Base-by-base conservation (phyloP, 2,888 invertebrate species). In the Luffia ferchaultella region DNA sequence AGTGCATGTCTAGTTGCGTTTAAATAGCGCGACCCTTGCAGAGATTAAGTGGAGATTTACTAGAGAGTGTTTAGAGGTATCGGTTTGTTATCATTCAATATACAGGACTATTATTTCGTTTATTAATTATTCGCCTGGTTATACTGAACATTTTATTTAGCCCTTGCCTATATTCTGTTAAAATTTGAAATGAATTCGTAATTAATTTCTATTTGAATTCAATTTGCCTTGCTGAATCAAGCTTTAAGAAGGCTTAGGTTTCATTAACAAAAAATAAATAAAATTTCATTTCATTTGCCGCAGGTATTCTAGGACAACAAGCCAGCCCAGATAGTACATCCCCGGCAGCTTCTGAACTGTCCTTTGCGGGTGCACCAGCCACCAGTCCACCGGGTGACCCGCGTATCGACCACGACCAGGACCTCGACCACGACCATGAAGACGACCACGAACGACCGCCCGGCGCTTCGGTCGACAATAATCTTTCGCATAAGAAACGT, bases 241-340 rank as follows among this genome's bases (percentile, higher is more conserved):
- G n/a, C n/a, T n/a, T n/a, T n/a, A n/a, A n/a, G n/a, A n/a, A n/a
- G n/a, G n/a, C n/a, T n/a, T n/a, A n/a, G n/a, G n/a, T n/a, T n/a
- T n/a, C n/a, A n/a, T n/a, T n/a, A n/a, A 40, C 7, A 40, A 40
- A 40, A 40, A 40, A 12, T 40, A 40, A 40, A 40, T 40, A 40
- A 40, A 9, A n/a, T n/a, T 40, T 16, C 15, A 30, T 16, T 56
- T 64, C 45, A 56, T 59, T 75, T 68, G 65, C 68, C 57, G n/a
- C 60, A 82, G 83, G 83, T 66, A 61, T 72, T 19, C 59, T 79
- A 55, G 91, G 90, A 41, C 93, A 92, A 64, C 89, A 90, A 70
- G 89, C 91, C 15, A 92, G 92, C 62, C 95, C 95, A 0, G 95
- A 95, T 67, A 94, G 93, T 62, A 94, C 94, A 12, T 93, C 93